Conservation (phyloP, 2,113 vertebrate species). For the Sander lucioperca region DNA sequence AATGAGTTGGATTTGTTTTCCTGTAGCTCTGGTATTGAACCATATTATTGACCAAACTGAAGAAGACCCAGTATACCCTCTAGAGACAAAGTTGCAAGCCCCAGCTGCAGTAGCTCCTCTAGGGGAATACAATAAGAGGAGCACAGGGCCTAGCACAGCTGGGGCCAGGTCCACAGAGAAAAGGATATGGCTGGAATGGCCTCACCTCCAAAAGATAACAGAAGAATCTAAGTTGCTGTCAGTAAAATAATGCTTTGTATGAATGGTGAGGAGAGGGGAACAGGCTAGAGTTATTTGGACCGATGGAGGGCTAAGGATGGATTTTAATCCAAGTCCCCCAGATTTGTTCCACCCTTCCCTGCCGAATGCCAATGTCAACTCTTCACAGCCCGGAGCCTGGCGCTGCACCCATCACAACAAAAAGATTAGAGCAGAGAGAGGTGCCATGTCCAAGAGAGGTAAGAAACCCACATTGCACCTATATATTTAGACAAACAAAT, state of each 20-base stretch:
- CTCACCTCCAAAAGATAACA: constrained; percentile 26
- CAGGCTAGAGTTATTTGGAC: constrained; percentile 36
- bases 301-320: constrained; percentile 31
- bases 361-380: constrained; percentile 45
- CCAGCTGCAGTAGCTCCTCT: constrained; percentile 55
- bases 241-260: neutral
- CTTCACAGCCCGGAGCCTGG: constrained; percentile 40
- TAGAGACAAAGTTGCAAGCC: constrained; percentile 29
- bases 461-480: constrained; percentile 25
- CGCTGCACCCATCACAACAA: constrained; percentile 40
- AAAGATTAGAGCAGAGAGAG: constrained; percentile 34
- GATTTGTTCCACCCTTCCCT: constrained; percentile 47
- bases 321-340: constrained; percentile 35
- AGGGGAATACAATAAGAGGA: constrained; percentile 22
- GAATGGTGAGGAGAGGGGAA: neutral
- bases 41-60: neutral
- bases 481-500: neutral
- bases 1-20: neutral
- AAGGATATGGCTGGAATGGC: constrained; percentile 20
- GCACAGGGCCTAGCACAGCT: constrained; percentile 50
- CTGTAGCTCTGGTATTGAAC: neutral
- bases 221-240: constrained; percentile 4
- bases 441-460: constrained; percentile 52
- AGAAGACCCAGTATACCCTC: neutral
- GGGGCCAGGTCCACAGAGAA: constrained; percentile 61